Base-by-base conservation (phyloP, 2,113 vertebrate species). In the Progne subis region DNA sequence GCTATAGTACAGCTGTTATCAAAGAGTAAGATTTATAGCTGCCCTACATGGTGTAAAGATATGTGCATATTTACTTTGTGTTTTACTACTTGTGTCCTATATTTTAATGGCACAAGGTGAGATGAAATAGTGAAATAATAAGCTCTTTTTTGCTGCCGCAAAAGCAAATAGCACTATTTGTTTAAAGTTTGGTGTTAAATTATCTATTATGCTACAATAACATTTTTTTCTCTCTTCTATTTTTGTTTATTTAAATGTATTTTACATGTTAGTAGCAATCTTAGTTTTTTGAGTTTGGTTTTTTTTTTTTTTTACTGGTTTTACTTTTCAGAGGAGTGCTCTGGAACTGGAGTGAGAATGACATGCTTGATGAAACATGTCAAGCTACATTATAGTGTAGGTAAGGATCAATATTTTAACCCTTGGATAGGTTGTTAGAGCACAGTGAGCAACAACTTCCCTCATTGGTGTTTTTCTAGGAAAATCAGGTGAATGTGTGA, bases 71-170 rank as follows among this genome's bases (percentile, higher is more conserved):
- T 98, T 98, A 97, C 97, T 98, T 98, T 97, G 89, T 90, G 94
- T 97, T 98, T 98, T 98, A 98, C 95, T 97, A 96, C 97, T 95
- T 53, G 32, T 92, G 90, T 97, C 96, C 96, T 96, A 97, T 97
- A 97, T 97, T 98, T 98, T 98, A 98, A 98, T 97, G 96, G 87
- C 94, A 97, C 85, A 96, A 98, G 97, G 98, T 98, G 94, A 97
- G 96, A 97, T 95, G 96, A 98, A 97, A 97, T 92, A 97, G 88
- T 74, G 91, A 95, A 97, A 97, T 92, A 97, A 98, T 95, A 91
- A 96, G 92, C 90, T 94, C 63, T 67, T 91, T 92, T 93, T 95
- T 77, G 95, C 89, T 93, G 94, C 64, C 12, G 57, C 47, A 90
- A 95, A 94, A 94, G 80, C 7, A 20, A 97, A 95, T 13, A 18